These are phyloP conservation scores for Deroplatys truncata DNA, from an alignment of 2,888 invertebrate species.

Conservation along the genomic window DNA sequence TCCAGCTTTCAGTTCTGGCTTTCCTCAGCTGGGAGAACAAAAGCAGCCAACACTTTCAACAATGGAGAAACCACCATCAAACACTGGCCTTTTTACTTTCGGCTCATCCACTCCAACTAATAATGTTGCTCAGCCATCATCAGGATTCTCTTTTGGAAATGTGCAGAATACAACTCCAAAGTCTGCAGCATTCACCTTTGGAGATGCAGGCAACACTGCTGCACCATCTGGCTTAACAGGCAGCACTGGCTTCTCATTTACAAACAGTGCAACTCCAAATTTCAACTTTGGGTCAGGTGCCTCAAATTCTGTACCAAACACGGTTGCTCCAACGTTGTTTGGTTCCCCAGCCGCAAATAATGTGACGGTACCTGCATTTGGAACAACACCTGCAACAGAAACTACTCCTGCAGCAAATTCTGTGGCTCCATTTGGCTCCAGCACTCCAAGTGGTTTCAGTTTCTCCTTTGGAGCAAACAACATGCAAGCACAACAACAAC, in stretches of 20 bases:
- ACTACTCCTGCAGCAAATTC: not conserved
- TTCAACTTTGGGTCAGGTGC: constrained; percentile 18
- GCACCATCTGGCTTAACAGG: not conserved
- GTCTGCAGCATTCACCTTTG: constrained; percentile 5
- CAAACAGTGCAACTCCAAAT: not conserved
- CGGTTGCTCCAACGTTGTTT: not conserved
- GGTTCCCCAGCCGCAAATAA: not conserved
- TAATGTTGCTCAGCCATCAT: not conserved
- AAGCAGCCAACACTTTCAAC: not conserved
- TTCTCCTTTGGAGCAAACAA: constrained; percentile 22
- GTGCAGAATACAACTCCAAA: not conserved
- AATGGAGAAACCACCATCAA: not conserved
- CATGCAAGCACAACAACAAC: not conserved
- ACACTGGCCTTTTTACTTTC: not conserved
- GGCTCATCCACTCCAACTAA: not conserved
- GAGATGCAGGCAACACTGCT: not conserved
- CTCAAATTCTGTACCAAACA: not conserved
- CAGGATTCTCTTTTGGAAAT: constrained; percentile 1
- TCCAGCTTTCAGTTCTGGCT: constrained; percentile 1
- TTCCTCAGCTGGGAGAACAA: not conserved
- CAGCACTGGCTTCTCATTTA: not conserved
- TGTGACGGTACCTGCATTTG: not conserved
- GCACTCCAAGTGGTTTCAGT: not conserved
- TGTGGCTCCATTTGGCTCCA: not conserved
- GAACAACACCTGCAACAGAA: not conserved